A percentile compares a stretch with the other conserved stretches of the same genome.
Evolutionary conservation across 2,113 vertebrate species (phyloP).

Genomic region (Agelaius tricolor): DNA sequence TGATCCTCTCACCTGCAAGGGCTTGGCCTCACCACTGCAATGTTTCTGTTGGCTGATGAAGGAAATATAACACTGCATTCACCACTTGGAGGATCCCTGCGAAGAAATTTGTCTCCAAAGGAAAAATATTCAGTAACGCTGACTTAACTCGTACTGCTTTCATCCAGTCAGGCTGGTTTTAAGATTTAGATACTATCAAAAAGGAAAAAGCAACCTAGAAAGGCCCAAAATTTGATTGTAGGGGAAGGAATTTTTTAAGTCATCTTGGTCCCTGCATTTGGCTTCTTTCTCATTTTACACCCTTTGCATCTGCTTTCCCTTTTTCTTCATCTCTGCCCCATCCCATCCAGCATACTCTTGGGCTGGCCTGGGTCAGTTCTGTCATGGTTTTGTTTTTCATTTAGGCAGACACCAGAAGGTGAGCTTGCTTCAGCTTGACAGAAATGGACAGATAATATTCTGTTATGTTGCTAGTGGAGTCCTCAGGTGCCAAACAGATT

Average conservation of each 20-base stretch:
- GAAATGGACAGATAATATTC: background rate
- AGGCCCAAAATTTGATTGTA: background rate
- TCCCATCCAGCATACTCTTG: background rate
- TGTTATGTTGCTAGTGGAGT: background rate
- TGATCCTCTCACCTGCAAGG: background rate
- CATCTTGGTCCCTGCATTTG: background rate
- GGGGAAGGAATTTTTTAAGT: background rate
- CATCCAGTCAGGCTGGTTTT: background rate
- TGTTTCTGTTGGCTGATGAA: constrained; percentile 22
- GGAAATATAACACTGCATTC: background rate
- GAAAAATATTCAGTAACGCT: background rate
- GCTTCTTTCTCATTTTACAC: background rate
- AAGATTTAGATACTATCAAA: background rate
- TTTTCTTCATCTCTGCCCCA: background rate
- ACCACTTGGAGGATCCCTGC: background rate
- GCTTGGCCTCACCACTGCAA: background rate
- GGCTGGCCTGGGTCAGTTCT: background rate
- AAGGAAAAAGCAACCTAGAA: background rate
- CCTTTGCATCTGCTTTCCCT: background rate
- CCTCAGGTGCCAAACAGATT: constrained; percentile 21
- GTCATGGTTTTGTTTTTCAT: background rate
- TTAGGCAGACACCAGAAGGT: background rate
- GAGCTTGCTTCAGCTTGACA: background rate
- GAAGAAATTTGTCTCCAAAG: background rate
- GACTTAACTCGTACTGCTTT: background rate